Evolutionary conservation across 2,113 vertebrate species (phyloP), one percentile per base, ranked within the genome.

Genomic region (Hippocampus barbouri): DNA sequence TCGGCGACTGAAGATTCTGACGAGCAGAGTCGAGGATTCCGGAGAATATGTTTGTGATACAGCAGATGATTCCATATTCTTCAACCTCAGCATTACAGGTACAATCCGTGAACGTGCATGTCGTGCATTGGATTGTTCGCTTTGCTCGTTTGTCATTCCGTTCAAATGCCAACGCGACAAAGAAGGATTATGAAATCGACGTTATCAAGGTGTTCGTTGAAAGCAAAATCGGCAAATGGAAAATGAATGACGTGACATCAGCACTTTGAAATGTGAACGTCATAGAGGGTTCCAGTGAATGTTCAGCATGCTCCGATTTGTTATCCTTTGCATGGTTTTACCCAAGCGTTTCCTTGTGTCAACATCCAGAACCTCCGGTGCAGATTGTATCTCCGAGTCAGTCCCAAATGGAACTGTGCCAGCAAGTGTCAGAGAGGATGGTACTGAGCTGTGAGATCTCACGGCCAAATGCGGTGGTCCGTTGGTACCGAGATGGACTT

Each of bases 1-100:
- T 62, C 87, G 79, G 71, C 84, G 89, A 40, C 90, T 99, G 41
- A 90, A 96, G 79, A 94, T 98, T 70, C 88, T 93, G 4, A 88
- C 85, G 0, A 89, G 94, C 34, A 88, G 73, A 74, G 85, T 90
- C 0, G 90, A 93, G 1, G 92, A 97, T 0, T 88, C 94, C 0
- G 97, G 96, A 57, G 96, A 97, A 74, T 99, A 96, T 0, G 94
- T 96, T 81, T 98, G 95, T 0, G 94, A 96, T 0, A 94, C 93
- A 0, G 94, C 93, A 0, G 93, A 95, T 0, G 94, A 96, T 76
- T 95, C 95, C 0, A 95, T 94, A 84, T 95, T 93, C 88, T 98
- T 96, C 83, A 91, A 93, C 0, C 84, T 98, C 43, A 92, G 76
- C 0, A 94, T 98, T 86, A 94, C 93, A 94, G 97, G 97, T 97